Percentiles rank a stretch among this genome's conserved stretches.
These are phyloP conservation scores for Heterotilapia buettikoferi DNA, from an alignment of 2,113 vertebrate genomes.

Conservation along the genomic window DNA sequence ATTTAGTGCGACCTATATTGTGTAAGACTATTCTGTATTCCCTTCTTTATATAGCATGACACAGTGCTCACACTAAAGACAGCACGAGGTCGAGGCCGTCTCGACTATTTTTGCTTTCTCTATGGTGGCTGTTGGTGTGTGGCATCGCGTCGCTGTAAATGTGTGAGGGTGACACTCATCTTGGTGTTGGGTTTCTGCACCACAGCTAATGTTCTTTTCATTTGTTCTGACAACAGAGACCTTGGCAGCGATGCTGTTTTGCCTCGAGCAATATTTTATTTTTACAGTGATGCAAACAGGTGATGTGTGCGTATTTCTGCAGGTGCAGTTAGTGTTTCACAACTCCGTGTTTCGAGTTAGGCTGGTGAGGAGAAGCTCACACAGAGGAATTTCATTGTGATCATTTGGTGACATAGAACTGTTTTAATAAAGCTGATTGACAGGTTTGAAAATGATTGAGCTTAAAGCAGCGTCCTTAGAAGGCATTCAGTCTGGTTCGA, in stretches of 20 bases:
- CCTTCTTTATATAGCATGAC: neutral
- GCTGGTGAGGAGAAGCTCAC: neutral
- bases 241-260: neutral
- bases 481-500: neutral
- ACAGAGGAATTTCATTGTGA: neutral
- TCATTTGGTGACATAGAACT: neutral
- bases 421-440: neutral
- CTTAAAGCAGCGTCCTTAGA: neutral
- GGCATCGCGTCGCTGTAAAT: neutral
- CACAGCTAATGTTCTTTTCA: neutral
- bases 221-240: neutral
- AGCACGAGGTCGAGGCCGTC: neutral
- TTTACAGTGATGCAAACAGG: neutral
- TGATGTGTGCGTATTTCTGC: neutral
- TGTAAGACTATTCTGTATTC: neutral
- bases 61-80: neutral
- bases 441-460: neutral
- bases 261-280: neutral
- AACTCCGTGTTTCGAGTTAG: neutral
- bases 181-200: constrained; percentile 29
- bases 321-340: neutral
- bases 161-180: neutral
- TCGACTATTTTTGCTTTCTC: constrained; percentile 36
- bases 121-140: neutral
- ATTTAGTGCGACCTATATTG: accelerated